Evolutionary conservation across 2,797 vertebrate genomes (phyloP).

Genomic region (Lophotriccus pileatus): DNA sequence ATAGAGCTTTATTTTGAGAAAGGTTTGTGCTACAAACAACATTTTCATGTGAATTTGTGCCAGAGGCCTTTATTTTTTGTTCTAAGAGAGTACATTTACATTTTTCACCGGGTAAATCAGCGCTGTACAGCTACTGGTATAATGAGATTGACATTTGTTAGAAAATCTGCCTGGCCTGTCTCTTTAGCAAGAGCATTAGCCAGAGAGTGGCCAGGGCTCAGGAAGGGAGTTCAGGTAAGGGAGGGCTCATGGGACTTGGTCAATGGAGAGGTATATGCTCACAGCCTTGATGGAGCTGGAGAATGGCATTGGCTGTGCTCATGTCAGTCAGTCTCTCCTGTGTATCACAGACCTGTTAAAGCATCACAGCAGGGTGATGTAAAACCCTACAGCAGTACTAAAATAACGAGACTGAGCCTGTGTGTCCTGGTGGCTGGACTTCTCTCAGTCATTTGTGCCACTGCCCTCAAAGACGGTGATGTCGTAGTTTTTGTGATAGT

Average conservation of each 20-base stretch:
- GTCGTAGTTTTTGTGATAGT: not conserved
- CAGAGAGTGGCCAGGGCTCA: not conserved
- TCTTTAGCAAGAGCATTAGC: not conserved
- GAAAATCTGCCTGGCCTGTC: not conserved
- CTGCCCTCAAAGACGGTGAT: not conserved
- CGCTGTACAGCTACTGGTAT: not conserved
- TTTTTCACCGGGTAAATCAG: not conserved
- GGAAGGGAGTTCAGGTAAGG: not conserved
- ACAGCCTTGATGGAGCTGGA: not conserved
- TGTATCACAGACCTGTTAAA: not conserved
- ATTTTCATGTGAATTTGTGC: not conserved
- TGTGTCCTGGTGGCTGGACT: not conserved
- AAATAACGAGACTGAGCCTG: accelerated
- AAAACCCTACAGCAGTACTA: not conserved
- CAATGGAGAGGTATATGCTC: not conserved
- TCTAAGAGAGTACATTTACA: not conserved
- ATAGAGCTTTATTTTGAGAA: not conserved
- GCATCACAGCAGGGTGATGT: not conserved
- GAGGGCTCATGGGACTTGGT: accelerated
- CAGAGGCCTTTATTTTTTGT: not conserved
- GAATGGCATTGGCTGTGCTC: accelerated
- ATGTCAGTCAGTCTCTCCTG: not conserved
- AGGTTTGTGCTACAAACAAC: not conserved
- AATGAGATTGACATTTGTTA: not conserved
- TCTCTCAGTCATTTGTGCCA: not conserved